Evolutionary conservation across 1,140 invertebrate species (phyloP), one percentile per base, ranked within the genome.

Genomic region (Drosophila mojavensis): DNA sequence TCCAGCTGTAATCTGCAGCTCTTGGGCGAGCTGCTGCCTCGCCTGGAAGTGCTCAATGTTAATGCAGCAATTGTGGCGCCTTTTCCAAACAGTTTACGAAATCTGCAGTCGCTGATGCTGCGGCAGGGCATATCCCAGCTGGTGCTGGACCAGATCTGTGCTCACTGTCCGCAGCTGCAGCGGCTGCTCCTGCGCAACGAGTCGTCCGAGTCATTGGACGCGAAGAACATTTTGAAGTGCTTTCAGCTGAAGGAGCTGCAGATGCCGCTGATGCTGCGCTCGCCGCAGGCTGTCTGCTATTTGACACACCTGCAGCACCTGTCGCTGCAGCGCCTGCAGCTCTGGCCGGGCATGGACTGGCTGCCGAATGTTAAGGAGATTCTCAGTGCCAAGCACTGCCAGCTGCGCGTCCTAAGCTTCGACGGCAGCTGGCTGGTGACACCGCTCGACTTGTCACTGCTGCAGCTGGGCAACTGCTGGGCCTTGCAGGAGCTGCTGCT

Each of bases 351-450:
- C 26, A 36, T 51, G 39, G 66, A 68, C 39, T 85, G 81, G 81
- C 24, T 85, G 51, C 30, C 60, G 20, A 26, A 20, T 7, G 51
- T 86, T 3, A 11, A 6, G 13, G 11, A 54, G 30, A 68, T 85
- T 20, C 68, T 85, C 13, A 1, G 10, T 5, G 48, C 48, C 30
- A 85, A 86, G 41, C 66, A 66, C 17, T 54, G 24, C 7, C 30
- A 64, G 9, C 20, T 85, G 24, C 65, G 5, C 17, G 6, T 9
- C 10, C 10, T 85, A 4, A 59, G 39, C 20, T 36, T 81, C 3
- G 78, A 85, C 45, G 81, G 82, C n/a, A 43, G 69, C 36, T 78
- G 79, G 59, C 24, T 78, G 9, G 11, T 36, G 2, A 3, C 7
- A 0, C 63, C 78, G 0, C 17, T 85, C 5, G 20, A 75, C 26